Percentiles rank a stretch among this genome's conserved stretches.
These are phyloP conservation scores for Eupeodes latifasciatus DNA, from an alignment of 2,888 invertebrate species.

Conservation along the genomic window DNA sequence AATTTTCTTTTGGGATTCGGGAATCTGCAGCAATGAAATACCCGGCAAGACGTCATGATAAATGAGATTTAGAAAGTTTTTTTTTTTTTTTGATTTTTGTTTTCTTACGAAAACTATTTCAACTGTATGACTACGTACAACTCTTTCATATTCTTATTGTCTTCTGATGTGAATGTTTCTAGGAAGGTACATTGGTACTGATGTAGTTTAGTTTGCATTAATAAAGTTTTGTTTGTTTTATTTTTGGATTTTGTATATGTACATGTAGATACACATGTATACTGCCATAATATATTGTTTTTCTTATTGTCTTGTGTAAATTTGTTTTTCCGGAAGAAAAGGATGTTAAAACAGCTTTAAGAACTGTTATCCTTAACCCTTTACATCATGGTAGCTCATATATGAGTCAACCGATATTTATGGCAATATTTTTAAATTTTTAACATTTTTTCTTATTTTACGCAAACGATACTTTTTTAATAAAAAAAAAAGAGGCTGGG, in stretches of 20 bases:
- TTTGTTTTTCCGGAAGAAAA: conserved; percentile 1
- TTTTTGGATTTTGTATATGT: background rate
- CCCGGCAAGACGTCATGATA: conserved; percentile 64
- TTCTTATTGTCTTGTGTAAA: conserved; percentile 20
- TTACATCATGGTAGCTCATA: no score
- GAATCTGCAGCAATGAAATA: conserved; percentile 59
- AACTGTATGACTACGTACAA: background rate
- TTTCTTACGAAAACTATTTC: conserved; percentile 24
- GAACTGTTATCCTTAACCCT: background rate
- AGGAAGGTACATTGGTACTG: no score
- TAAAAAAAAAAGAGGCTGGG: no score
- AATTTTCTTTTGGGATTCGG: conserved; percentile 65
- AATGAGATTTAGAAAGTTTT: conserved; percentile 73
- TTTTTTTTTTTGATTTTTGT: conserved; percentile 19
- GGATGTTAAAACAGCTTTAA: conserved; percentile 31
- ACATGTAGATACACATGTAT: no score
- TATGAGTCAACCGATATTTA: no score
- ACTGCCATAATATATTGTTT: conserved; percentile 35
- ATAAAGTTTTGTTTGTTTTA: background rate
- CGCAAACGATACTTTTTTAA: no score
- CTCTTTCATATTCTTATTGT: conserved; percentile 1
- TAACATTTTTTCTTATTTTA: no score
- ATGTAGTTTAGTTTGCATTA: conserved; percentile 9
- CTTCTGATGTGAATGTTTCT: conserved; percentile 1
- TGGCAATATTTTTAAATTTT: no score